Conservation (phyloP, 2,797 vertebrate species). For the Gobionotothen gibberifrons region DNA sequence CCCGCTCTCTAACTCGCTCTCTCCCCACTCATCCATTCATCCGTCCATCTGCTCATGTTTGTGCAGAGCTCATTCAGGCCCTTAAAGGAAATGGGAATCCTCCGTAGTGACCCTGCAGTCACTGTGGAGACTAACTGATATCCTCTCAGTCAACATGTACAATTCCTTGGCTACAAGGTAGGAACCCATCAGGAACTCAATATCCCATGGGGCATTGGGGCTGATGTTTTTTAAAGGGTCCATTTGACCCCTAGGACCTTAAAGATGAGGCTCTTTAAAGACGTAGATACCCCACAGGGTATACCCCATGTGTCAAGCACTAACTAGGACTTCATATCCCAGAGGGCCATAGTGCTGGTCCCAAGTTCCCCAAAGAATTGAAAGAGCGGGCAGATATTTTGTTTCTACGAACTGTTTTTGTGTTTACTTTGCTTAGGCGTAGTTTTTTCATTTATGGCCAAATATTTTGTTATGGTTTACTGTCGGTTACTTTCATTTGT, state of each 20-base stretch:
- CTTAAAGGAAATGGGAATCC: slow-evolving; percentile 83
- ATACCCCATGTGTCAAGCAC: not conserved
- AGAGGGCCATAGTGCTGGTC: not conserved
- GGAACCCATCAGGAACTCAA: slow-evolving; percentile 85
- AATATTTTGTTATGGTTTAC: not conserved
- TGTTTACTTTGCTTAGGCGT: not conserved
- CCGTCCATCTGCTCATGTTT: slow-evolving; percentile 75
- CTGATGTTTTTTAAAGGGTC: slow-evolving; percentile 54
- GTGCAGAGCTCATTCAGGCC: slow-evolving; percentile 77
- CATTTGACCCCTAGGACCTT: slow-evolving; percentile 45
- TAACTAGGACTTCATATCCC: slow-evolving; percentile 19
- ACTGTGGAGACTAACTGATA: slow-evolving; percentile 80
- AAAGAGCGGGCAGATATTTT: not conserved
- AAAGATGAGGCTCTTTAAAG: slow-evolving; percentile 32
- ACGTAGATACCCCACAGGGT: not conserved
- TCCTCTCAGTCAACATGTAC: slow-evolving; percentile 83
- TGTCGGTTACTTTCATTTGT: not conserved
- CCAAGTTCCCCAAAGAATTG: not conserved
- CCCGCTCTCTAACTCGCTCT: slow-evolving; percentile 29
- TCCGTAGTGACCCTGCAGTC: slow-evolving; percentile 67
- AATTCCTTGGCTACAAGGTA: slow-evolving; percentile 57
- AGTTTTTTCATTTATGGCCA: not conserved
- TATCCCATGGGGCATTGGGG: slow-evolving; percentile 82
- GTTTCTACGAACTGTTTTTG: not conserved
- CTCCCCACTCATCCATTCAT: slow-evolving; percentile 38